Percentiles rank a stretch among this genome's conserved stretches.
These are phyloP conservation scores for Rhinatrema bivittatum DNA, from an alignment of 2,797 vertebrate genomes.

Conservation along the genomic window DNA sequence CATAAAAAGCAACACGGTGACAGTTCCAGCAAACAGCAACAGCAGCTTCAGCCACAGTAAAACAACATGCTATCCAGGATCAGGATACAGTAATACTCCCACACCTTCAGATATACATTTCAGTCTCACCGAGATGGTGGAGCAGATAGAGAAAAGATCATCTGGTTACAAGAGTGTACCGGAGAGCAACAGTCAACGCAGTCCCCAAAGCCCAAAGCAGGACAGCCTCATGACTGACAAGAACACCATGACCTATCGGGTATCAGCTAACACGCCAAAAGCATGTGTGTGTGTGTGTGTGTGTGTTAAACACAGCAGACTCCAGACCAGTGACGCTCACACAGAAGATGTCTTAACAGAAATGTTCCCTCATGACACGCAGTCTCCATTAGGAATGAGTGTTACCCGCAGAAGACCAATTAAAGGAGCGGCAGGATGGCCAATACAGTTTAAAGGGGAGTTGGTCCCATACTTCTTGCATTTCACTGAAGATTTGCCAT, in stretches of 20 bases:
- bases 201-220: neutral
- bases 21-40: neutral
- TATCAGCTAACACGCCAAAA: constrained; percentile 33
- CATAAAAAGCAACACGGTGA: neutral
- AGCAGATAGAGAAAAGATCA: constrained; percentile 18
- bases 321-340: neutral
- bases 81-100: constrained; percentile 1
- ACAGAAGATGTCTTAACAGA: neutral
- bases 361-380: neutral
- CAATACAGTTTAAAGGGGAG: constrained; percentile 38
- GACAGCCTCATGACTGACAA: no score
- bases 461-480: no score
- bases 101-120: constrained; percentile 7
- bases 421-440: constrained; percentile 53
- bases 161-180: neutral
- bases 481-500: no score
- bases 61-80: neutral
- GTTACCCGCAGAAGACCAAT: constrained; percentile 59
- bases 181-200: constrained; percentile 2
- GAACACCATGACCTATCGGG: constrained; percentile 18
- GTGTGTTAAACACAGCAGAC: neutral
- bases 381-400: constrained; percentile 25
- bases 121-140: constrained; percentile 7
- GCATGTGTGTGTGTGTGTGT: constrained; percentile 4
- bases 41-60: neutral